phyloP scores from a whole-genome alignment of 2,113 vertebrate genomes.

The Peromyscus maniculatus region DNA sequence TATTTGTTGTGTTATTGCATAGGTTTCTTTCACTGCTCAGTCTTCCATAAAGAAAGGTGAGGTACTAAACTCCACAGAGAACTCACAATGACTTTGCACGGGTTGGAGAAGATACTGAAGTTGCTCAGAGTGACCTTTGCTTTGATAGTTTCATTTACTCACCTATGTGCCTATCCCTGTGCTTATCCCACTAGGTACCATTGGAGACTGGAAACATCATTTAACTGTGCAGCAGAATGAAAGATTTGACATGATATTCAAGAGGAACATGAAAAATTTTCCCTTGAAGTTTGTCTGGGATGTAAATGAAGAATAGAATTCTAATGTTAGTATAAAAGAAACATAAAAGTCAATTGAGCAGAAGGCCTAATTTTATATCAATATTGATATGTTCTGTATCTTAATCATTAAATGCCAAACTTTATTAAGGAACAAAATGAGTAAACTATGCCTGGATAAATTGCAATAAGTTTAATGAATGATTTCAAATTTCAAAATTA shows the following conservation, averaged over 20 bases:
- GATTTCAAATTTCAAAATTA: not conserved
- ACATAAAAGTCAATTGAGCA: not conserved
- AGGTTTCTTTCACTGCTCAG: not conserved
- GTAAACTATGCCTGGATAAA: not conserved
- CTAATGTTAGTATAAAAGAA: not conserved
- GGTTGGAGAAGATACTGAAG: not conserved
- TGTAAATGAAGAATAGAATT: constrained; percentile 56
- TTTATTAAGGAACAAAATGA: not conserved
- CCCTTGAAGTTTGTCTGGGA: constrained; percentile 82
- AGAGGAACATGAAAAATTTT: constrained; percentile 73
- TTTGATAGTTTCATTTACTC: not conserved
- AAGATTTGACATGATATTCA: constrained; percentile 76
- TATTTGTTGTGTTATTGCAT: not conserved
- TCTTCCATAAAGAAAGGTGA: not conserved
- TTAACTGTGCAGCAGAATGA: constrained; percentile 83
- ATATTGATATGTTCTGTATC: not conserved
- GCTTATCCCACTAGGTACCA: constrained; percentile 61
- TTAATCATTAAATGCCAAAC: not conserved
- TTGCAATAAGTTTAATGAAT: not conserved
- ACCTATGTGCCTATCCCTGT: not conserved
- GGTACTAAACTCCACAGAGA: not conserved
- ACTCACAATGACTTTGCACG: not conserved
- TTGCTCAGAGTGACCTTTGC: not conserved
- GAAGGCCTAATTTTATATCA: not conserved
- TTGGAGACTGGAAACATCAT: constrained; percentile 83